Base-by-base conservation (phyloP, 2,888 invertebrate genomes). In the Amblyteles armatorius region DNA sequence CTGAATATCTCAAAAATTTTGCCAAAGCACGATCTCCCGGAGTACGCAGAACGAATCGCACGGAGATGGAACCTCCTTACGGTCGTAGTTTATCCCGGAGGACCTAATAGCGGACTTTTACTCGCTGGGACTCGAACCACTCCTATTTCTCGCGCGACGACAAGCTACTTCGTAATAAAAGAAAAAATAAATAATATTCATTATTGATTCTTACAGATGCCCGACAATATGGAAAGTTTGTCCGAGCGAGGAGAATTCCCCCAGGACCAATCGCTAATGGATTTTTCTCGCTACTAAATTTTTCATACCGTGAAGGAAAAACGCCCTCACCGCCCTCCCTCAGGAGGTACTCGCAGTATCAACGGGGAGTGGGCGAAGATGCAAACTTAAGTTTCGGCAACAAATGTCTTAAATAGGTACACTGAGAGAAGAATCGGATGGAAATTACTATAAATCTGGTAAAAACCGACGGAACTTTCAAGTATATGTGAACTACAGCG, bases 251-350 rank as follows among this genome's bases (percentile, higher is more conserved):
- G 48, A 50, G 5, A 50, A 50, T 11, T 76, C 82, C 76, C 82
- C 13, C 13, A 44, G 82, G 82, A 77, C 76, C 76, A 82, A 82
- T 82, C 63, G 55, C 36, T 69, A 79, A 69, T 79, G 69, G 22
- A 69, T 60, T 52, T 78, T 69, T 48, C 36, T 19, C 29, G 16
- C n/a, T 16, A 63, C 22, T 16, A 33, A 48, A 44, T 33, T 60
- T 48, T 48, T 44, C 19, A 29, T 33, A 22, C 60, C 29, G n/a
- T 13, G 50, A 22, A 69, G 16, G 50, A 69, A 33, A 29, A 44
- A 78, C 78, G 78, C 78, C 78, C 60, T 50, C 13, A 57, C 7
- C 33, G 22, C 22, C n/a, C n/a, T 36, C 50, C 74, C 63, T 7
- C 19, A 6, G 36, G n/a, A n/a, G 33, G 33, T 48, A 48, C 60